A percentile compares a stretch with the other conserved stretches of the same genome.
phyloP scores from a whole-genome alignment of 2,888 invertebrate genomes.

The Chironomus tentans region DNA sequence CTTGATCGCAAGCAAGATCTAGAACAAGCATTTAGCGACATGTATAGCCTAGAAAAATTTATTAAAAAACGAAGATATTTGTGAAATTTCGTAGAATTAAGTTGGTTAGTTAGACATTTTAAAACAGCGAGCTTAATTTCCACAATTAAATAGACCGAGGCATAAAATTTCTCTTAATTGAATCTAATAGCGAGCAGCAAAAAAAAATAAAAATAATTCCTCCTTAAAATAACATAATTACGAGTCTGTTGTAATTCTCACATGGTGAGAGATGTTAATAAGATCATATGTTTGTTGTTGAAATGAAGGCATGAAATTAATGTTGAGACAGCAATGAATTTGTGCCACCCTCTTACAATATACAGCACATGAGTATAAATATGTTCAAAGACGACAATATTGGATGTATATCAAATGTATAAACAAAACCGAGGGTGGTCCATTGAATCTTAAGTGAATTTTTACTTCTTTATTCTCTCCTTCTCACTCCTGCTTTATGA shows the following conservation, averaged over 20 bases:
- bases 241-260: neutral
- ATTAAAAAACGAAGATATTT: no score
- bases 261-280: neutral
- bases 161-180: neutral
- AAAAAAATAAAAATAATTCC: neutral
- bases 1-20: no score
- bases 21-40: no score
- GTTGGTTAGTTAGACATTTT: no score
- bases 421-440: constrained; percentile 23
- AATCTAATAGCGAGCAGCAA: no score
- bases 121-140: neutral
- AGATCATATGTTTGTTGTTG: neutral
- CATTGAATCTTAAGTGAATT: constrained; percentile 22
- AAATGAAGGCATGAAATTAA: constrained; percentile 2
- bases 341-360: constrained; percentile 16
- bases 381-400: constrained; percentile 8
- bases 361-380: neutral
- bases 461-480: neutral
- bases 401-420: constrained; percentile 6
- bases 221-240: neutral
- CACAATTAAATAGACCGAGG: neutral
- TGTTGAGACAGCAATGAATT: neutral
- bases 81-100: no score
- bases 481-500: neutral
- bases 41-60: no score